These are phyloP conservation scores for Tricholauxania praeusta DNA, from an alignment of 2,888 invertebrate species.

Conservation along the genomic window DNA sequence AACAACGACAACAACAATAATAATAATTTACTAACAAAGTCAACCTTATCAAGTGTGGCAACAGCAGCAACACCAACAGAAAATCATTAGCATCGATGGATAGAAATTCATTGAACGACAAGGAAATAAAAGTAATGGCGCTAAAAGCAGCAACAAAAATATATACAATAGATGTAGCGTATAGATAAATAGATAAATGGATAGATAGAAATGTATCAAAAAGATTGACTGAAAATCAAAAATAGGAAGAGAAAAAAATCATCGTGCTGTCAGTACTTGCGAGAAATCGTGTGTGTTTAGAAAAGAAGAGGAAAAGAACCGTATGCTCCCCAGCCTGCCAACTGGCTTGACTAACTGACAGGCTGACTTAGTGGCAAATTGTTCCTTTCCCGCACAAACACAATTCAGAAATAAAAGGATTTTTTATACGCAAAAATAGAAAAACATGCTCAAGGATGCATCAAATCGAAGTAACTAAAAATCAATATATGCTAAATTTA, in stretches of 20 bases:
- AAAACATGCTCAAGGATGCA: neutral
- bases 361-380: neutral
- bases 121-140: neutral
- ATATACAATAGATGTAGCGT: too few relatives aligned
- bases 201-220: neutral
- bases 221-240: neutral
- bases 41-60: too few relatives aligned
- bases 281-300: neutral
- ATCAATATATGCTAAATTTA: conserved; percentile 15
- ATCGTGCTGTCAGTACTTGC: neutral
- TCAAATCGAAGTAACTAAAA: conserved; percentile 12
- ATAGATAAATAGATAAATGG: conserved; percentile 18
- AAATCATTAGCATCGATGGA: conserved; percentile 9
- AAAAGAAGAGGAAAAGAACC: neutral
- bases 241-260: neutral
- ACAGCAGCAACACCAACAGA: neutral
- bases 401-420: too few relatives aligned
- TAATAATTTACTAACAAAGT: too few relatives aligned
- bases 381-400: too few relatives aligned
- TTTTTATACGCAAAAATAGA: too few relatives aligned
- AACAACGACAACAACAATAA: too few relatives aligned
- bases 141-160: neutral
- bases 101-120: conserved; percentile 10
- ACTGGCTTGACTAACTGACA: neutral
- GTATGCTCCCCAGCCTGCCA: neutral